Base-by-base conservation (phyloP, 2,888 invertebrate genomes). In the Rhamphomyia laevipes region DNA sequence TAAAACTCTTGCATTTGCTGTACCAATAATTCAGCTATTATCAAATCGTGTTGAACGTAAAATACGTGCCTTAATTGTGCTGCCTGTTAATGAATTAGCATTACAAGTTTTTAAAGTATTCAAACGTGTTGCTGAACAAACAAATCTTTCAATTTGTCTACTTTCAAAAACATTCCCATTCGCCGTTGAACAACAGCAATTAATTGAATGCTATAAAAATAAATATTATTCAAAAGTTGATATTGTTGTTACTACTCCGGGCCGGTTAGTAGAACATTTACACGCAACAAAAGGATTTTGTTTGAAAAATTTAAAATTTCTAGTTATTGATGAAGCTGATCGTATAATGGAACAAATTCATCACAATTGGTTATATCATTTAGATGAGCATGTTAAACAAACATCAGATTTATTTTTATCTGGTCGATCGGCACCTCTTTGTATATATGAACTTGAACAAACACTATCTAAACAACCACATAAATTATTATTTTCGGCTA, bases 291-390 rank as follows among this genome's bases (percentile, higher is more conserved):
- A 81, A 63, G 89, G 88, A 16, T 84, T 92, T 63, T 77, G 81
- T 46, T 67, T 92, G 35, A 76, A 78, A 57, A 66, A 78, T 58
- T 71, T 92, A 2, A 77, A 81, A 61, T 92, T 85, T 70, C 72
- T 94, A 41, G 80, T 99, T 0, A 87, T 99, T 50, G 99, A 99
- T 70, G 99, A 99, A 74, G 99, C 99, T 7, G 99, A 99, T 72
- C 78, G 92, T 57, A 86, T 95, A 57, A 84, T 94, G 74, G 91
- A 93, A 59, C 86, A 88, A 61, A 80, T 91, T 44, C 88, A 93
- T 66, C 86, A 90, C 65, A 89, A 93, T 65, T 95, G 92, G 93
- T 74, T 93, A 5, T 80, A 82, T 59, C 82, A 88, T 63, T 74
- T 93, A 51, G 86, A 91, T 61, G 75, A 72, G 53, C 83, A 82